Conservation (phyloP, 1,140 invertebrate genomes). For the Brachionus koreanus region DNA sequence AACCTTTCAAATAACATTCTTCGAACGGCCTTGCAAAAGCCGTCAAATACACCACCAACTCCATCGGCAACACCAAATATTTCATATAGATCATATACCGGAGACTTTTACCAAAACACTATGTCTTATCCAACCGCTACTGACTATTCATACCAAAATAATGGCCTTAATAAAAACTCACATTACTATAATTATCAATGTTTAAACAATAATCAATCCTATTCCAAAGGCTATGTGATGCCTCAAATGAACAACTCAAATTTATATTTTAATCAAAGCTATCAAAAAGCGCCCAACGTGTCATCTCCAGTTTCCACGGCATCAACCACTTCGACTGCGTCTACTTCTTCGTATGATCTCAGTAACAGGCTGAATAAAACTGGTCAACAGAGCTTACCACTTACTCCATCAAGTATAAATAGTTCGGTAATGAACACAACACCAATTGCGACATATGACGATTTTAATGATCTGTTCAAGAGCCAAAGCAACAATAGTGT, state of each 20-base stretch:
- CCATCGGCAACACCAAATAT: constrained; percentile 1
- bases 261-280: constrained; percentile 14
- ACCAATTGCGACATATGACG: neutral
- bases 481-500: neutral
- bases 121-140: neutral
- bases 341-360: constrained; percentile 12
- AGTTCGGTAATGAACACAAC: neutral
- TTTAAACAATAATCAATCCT: constrained; percentile 22
- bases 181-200: constrained; percentile 32
- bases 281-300: neutral
- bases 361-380: neutral
- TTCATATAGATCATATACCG: neutral
- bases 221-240: neutral
- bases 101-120: constrained; percentile 5
- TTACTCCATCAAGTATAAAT: neutral
- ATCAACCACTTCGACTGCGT: neutral
- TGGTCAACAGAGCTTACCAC: neutral
- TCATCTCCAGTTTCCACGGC: neutral
- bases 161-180: constrained; percentile 23
- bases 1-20: neutral
- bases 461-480: neutral
- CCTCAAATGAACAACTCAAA: neutral
- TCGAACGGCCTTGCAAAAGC: constrained; percentile 15
- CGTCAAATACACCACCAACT: constrained; percentile 11
- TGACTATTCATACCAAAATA: constrained; percentile 20